Evolutionary conservation across 2,113 vertebrate species (phyloP), one percentile per base, ranked within the genome.

Genomic region (Setophaga kirtlandii): DNA sequence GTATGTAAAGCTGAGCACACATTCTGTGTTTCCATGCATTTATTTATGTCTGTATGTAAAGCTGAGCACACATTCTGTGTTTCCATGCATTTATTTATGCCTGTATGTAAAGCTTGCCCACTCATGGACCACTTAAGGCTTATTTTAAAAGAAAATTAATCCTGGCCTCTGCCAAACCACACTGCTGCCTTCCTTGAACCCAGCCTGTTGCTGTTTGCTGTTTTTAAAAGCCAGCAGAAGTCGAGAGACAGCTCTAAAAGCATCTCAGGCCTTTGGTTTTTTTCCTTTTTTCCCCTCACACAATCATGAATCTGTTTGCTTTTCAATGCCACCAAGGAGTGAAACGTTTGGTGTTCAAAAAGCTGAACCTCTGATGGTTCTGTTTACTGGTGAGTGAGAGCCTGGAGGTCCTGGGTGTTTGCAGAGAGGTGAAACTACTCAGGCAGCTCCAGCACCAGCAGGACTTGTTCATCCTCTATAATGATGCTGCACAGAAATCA

Each of bases 181-280:
- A 17, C 70, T 47, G 78, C 12, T 44, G 15, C 73, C 82, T 94
- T 73, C 91, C 95, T 97, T 92, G 95, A 96, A 96, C 94, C 89
- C 8, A 10, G 30, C 4, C 5, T 56, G 10, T 15, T 39, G 87
- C 6, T 6, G 63, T 37, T 78, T 62, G 62, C 4, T 68, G 19
- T 60, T 79, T 86, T 52, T 63, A 68, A 96, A 93, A 89, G 65
- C 15, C 63, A 30, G 67, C 42, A 62, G 17, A 87, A 95, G 83
- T 90, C 93, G 89, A 96, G 91, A 92, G 79, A 67, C 28, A 37
- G 60, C 92, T 96, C 96, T 94, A 64, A 94, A 87, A 89, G 79
- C 60, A 82, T 59, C 74, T 44, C 60, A 49, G 41, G 14, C 8
- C 27, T 41, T n/a, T 69, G 13, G 24, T 33, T 13, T 35, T 21